Evolutionary conservation across 2,888 invertebrate species (phyloP).

Genomic region (Ariolimax columbianus): DNA sequence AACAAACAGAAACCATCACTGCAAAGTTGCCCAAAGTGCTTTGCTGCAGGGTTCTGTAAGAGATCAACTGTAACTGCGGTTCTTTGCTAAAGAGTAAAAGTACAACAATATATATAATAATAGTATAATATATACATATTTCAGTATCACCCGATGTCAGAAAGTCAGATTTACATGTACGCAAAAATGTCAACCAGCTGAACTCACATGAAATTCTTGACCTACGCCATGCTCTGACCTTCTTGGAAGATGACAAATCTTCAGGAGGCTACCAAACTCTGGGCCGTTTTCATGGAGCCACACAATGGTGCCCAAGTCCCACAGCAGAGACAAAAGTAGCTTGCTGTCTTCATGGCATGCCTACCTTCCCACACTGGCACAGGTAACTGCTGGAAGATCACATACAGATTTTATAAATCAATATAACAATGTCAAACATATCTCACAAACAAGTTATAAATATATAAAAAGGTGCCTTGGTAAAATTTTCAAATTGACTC

Average conservation of each 20-base stretch:
- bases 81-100: too few relatives aligned
- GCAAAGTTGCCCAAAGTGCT: too few relatives aligned
- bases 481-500: too few relatives aligned
- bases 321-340: slow-evolving; percentile 56
- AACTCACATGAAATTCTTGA: slow-evolving; percentile 52
- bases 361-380: slow-evolving; percentile 61
- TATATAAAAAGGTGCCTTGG: too few relatives aligned
- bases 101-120: too few relatives aligned
- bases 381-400: too few relatives aligned
- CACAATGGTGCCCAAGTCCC: slow-evolving; percentile 56
- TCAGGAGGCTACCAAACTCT: slow-evolving; percentile 52
- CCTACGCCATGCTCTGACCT: slow-evolving; percentile 53
- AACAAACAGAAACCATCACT: too few relatives aligned
- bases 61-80: too few relatives aligned
- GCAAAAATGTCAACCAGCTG: slow-evolving; percentile 52
- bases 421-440: too few relatives aligned
- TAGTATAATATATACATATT: neutral
- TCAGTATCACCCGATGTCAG: neutral
- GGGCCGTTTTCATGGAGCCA: slow-evolving; percentile 58
- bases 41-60: too few relatives aligned
- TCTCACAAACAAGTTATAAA: too few relatives aligned
- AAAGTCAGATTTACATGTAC: slow-evolving; percentile 26
- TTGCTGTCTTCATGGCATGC: slow-evolving; percentile 59
- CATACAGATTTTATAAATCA: too few relatives aligned
- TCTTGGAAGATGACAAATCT: slow-evolving; percentile 51